Evolutionary conservation across 2,888 invertebrate species (phyloP).

Genomic region (Escarpia spicata): DNA sequence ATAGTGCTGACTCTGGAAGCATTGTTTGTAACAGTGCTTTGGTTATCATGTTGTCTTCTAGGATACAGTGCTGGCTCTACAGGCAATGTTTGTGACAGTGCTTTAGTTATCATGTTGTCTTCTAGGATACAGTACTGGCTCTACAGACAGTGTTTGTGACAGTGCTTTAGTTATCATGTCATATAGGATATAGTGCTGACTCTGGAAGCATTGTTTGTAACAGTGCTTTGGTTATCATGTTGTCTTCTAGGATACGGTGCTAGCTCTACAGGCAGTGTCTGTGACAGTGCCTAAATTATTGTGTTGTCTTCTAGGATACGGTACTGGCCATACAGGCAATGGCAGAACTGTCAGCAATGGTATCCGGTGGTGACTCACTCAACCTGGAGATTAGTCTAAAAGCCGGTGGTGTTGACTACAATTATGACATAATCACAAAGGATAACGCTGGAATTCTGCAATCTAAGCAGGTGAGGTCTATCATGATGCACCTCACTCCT

Average conservation of each 20-base stretch:
- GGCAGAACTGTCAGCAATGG: constrained; percentile 58
- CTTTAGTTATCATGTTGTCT: too few relatives aligned
- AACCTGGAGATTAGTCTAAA: constrained; percentile 43
- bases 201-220: not conserved
- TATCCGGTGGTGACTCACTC: constrained; percentile 35
- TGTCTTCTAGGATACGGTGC: constrained; percentile 62
- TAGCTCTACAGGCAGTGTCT: constrained; percentile 63
- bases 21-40: too few relatives aligned
- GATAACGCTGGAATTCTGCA: constrained; percentile 61
- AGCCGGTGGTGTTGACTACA: constrained; percentile 44
- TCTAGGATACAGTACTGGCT: too few relatives aligned
- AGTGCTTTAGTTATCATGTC: too few relatives aligned
- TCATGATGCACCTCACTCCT: not conserved
- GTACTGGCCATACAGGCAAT: constrained; percentile 65
- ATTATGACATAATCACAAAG: constrained; percentile 49
- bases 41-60: too few relatives aligned
- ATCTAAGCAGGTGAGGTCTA: constrained; percentile 52
- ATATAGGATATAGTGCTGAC: too few relatives aligned
- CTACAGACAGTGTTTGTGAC: too few relatives aligned
- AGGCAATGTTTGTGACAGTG: too few relatives aligned
- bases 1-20: too few relatives aligned
- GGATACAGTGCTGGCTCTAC: too few relatives aligned
- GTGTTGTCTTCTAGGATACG: constrained; percentile 58
- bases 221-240: not conserved
- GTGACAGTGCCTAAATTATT: too few relatives aligned